Percentiles rank a stretch among this genome's conserved stretches.
Conservation (phyloP, 2,797 vertebrate species). For the Hemitrygon akajei region DNA sequence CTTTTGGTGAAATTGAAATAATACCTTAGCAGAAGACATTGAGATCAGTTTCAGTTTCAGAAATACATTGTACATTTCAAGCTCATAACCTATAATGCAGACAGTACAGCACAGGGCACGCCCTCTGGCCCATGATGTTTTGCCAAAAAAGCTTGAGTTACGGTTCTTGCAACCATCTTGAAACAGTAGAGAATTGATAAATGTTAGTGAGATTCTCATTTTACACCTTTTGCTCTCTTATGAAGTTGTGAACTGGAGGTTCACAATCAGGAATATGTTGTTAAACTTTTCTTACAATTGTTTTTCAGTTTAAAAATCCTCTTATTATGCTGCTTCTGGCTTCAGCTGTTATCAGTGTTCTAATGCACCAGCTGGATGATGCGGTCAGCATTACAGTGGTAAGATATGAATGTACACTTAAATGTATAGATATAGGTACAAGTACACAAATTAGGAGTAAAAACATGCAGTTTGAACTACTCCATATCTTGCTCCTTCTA, state of each 20-base stretch:
- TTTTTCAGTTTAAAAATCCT: conserved; percentile 89
- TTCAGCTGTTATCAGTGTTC: conserved; percentile 89
- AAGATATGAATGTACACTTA: conserved; percentile 45
- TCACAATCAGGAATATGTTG: background rate
- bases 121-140: no score
- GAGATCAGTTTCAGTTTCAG: background rate
- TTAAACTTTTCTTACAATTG: conserved; percentile 39
- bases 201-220: background rate
- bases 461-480: background rate
- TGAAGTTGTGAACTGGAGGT: background rate
- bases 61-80: background rate
- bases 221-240: background rate
- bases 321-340: conserved; percentile 93
- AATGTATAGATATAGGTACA: background rate
- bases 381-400: conserved; percentile 99
- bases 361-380: conserved; percentile 96
- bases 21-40: background rate
- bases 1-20: background rate
- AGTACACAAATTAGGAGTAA: background rate
- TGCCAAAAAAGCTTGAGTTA: background rate
- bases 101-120: no score
- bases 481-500: no score
- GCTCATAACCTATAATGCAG: background rate
- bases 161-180: background rate
- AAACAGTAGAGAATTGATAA: background rate